Conservation (phyloP, 37 sponge, comb jelly and placozoan species). For the Cladorhizidae sp. region DNA sequence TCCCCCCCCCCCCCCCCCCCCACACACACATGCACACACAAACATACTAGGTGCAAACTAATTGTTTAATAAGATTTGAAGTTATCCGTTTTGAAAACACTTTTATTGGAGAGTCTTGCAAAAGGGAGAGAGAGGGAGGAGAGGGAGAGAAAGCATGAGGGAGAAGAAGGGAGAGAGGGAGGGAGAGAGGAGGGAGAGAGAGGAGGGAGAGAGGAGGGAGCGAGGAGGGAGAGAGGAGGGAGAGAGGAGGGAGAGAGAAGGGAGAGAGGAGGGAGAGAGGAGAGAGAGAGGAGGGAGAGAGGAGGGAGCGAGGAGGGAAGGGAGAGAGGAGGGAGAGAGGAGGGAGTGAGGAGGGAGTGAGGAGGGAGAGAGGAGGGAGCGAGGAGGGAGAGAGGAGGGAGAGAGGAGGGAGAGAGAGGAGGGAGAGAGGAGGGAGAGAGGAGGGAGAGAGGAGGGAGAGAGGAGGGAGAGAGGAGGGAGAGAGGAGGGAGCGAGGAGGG, state of each 20-base stretch:
- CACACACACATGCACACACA: too few relatives aligned
- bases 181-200: neutral
- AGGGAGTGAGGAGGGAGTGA: neutral
- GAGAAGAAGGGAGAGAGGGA: too few relatives aligned
- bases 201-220: neutral
- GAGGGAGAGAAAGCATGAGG: too few relatives aligned
- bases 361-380: neutral
- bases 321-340: neutral
- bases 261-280: neutral
- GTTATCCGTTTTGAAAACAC: too few relatives aligned
- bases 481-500: too few relatives aligned
- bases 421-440: too few relatives aligned
- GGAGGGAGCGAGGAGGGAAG: neutral
- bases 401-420: too few relatives aligned
- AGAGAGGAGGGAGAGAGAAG: neutral
- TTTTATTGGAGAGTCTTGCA: too few relatives aligned
- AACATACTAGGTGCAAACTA: too few relatives aligned
- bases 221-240: neutral
- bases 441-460: neutral
- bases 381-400: neutral
- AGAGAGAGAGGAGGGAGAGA: neutral
- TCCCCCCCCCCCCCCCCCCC: too few relatives aligned
- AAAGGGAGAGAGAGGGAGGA: too few relatives aligned
- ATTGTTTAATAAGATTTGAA: too few relatives aligned
- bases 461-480: neutral